phyloP scores from a whole-genome alignment of 2,797 vertebrate genomes.

The Acrocephalus scirpaceus region DNA sequence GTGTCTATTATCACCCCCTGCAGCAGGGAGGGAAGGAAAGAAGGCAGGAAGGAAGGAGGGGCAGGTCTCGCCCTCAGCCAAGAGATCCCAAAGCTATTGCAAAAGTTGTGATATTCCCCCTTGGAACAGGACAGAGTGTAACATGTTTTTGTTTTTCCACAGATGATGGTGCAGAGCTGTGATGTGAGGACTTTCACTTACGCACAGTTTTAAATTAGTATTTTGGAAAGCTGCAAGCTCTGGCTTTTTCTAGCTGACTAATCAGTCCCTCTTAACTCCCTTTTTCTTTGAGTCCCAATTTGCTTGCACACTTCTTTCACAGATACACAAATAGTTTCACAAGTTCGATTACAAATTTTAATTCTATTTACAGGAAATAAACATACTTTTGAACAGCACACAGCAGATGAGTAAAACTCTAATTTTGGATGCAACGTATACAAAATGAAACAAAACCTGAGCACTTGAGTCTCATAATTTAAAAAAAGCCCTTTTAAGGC shows the following conservation, averaged over 20 bases:
- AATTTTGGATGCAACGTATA: background rate
- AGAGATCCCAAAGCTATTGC: background rate
- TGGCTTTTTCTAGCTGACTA: conserved; percentile 58
- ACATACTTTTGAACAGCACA: conserved; percentile 56
- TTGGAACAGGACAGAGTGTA: background rate
- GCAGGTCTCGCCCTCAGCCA: background rate
- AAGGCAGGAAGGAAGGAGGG: background rate
- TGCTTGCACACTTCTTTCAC: conserved; percentile 48
- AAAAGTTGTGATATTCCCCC: background rate
- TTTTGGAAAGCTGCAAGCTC: conserved; percentile 38
- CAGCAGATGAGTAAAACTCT: conserved; percentile 35
- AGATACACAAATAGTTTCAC: conserved; percentile 60
- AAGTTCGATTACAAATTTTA: conserved; percentile 74
- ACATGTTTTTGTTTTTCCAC: conserved; percentile 58
- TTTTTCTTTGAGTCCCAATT: conserved; percentile 27
- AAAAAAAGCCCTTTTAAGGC: background rate
- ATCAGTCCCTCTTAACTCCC: conserved; percentile 32
- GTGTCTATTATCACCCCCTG: background rate
- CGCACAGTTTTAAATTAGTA: conserved; percentile 11
- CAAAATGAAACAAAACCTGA: background rate
- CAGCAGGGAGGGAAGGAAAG: background rate
- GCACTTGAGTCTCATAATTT: background rate
- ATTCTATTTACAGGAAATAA: conserved; percentile 78
- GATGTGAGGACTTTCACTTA: conserved; percentile 48
- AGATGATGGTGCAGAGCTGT: conserved; percentile 75